Evolutionary conservation across 2,888 invertebrate species (phyloP).

Genomic region (Cataglyphis cursor): DNA sequence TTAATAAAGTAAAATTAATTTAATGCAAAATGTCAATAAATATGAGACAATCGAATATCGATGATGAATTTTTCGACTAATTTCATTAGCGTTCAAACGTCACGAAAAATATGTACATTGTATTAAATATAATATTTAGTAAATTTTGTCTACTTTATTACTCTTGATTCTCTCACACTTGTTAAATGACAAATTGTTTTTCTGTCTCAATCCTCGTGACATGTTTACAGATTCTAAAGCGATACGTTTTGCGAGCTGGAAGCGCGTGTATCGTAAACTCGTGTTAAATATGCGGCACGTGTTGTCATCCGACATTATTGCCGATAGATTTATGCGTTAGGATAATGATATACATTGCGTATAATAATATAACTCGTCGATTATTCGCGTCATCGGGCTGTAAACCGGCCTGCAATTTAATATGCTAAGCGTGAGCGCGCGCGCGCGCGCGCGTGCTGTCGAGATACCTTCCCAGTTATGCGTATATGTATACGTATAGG

Average conservation of each 20-base stretch:
- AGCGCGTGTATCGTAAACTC: constrained; percentile 1
- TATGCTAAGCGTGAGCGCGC: constrained; percentile 31
- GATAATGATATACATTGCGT: constrained; percentile 55
- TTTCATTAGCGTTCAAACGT: not conserved
- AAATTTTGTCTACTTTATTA: not conserved
- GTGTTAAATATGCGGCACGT: constrained; percentile 36
- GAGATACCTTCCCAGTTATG: constrained; percentile 20
- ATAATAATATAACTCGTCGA: constrained; percentile 46
- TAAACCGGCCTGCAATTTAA: constrained; percentile 50
- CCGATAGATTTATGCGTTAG: constrained; percentile 52
- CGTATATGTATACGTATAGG: not conserved
- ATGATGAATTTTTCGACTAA: not conserved
- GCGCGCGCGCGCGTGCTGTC: not conserved
- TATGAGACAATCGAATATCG: not conserved
- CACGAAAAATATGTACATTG: not conserved
- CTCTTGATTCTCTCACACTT: not conserved
- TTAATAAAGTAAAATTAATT: not conserved
- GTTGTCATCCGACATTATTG: constrained; percentile 36
- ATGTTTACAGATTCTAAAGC: not conserved
- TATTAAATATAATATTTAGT: constrained; percentile 2
- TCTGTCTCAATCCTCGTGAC: not conserved
- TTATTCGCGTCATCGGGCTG: constrained; percentile 31
- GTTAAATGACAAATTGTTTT: not conserved
- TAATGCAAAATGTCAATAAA: not conserved
- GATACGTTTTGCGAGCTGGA: not conserved